Conservation (phyloP, 53 echinoderm and acorn worm species). For the Pentamera pediparva region DNA sequence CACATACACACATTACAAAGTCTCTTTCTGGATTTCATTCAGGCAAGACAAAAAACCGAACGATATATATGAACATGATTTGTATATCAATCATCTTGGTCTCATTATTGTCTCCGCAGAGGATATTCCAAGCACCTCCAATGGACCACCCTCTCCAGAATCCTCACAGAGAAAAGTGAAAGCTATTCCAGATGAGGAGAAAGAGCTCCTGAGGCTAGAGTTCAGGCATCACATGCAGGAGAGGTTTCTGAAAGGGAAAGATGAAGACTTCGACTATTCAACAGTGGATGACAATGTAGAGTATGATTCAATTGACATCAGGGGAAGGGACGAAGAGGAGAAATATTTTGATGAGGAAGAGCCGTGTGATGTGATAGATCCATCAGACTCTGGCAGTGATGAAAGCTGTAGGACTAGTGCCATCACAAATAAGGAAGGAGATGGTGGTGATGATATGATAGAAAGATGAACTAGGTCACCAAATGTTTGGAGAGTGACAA, state of each 20-base stretch:
- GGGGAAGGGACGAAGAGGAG: slow-evolving; percentile 82
- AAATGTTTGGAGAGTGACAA: no score
- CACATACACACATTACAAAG: neutral
- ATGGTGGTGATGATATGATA: neutral
- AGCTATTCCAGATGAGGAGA: slow-evolving; percentile 52
- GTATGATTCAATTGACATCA: slow-evolving; percentile 76
- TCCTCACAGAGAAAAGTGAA: neutral
- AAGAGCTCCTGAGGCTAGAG: slow-evolving; percentile 65
- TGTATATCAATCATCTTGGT: no score
- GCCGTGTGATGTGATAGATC: neutral
- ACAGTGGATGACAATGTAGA: slow-evolving; percentile 75
- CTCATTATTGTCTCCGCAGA: neutral
- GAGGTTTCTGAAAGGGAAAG: slow-evolving; percentile 73
- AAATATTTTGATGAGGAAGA: slow-evolving; percentile 80
- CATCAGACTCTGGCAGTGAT: neutral
- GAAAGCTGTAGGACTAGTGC: neutral
- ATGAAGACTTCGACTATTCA: slow-evolving; percentile 83
- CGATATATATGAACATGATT: no score
- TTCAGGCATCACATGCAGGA: slow-evolving; percentile 73
- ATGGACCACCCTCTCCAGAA: neutral
- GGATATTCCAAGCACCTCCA: neutral
- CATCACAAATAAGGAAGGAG: neutral
- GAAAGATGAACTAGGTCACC: no score
- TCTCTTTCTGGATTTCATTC: no score
- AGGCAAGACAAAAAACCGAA: no score